phyloP scores from a whole-genome alignment of 2,888 invertebrate genomes.

The Allygus modestus region DNA sequence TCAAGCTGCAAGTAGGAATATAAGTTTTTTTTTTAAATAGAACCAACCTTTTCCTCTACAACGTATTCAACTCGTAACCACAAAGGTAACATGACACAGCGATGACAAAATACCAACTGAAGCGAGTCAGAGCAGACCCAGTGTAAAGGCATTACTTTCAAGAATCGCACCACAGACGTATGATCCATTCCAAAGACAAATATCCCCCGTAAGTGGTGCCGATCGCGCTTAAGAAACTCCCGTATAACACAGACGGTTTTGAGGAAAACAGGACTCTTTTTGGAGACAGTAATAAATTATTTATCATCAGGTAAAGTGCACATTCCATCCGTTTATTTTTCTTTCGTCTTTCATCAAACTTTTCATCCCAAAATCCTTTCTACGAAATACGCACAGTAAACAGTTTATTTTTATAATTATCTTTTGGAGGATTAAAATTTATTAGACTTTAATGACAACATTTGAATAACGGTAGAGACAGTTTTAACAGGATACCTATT shows the following conservation, averaged over 20 bases:
- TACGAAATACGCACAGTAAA: too few relatives aligned
- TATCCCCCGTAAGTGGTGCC: neutral
- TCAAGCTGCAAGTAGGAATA: too few relatives aligned
- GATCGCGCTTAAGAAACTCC: constrained; percentile 51
- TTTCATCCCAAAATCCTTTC: too few relatives aligned
- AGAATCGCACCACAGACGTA: neutral
- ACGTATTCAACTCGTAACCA: too few relatives aligned
- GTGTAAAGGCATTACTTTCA: neutral
- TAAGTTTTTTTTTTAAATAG: too few relatives aligned
- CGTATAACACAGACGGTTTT: constrained; percentile 14
- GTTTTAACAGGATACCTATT: too few relatives aligned
- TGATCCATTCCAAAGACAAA: constrained; percentile 53
- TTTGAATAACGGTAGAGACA: too few relatives aligned
- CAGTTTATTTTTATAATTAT: too few relatives aligned
- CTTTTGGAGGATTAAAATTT: too few relatives aligned
- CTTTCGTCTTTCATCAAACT: neutral
- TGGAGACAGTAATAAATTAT: constrained; percentile 30
- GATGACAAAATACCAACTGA: neutral
- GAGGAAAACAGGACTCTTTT: neutral
- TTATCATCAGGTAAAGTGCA: constrained; percentile 18
- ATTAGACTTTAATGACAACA: too few relatives aligned
- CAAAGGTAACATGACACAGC: too few relatives aligned
- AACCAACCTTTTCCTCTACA: too few relatives aligned
- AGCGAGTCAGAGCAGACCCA: neutral
- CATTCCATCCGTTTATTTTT: neutral